Evolutionary conservation across 2,113 vertebrate genomes (phyloP).

Genomic region (Stigmatopora argus): DNA sequence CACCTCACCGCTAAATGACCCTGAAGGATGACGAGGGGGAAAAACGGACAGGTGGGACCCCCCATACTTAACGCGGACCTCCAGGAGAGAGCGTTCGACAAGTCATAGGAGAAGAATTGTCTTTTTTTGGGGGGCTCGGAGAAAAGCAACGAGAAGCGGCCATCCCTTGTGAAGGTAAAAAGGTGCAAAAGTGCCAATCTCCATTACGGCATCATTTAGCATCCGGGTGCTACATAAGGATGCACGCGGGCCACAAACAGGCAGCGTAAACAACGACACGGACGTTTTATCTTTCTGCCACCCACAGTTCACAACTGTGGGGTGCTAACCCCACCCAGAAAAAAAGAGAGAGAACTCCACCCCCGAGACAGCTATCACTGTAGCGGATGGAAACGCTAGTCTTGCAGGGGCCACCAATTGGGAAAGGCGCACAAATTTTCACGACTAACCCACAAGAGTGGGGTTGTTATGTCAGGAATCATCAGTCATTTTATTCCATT

Average conservation of each 20-base stretch:
- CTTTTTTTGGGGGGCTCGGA: background rate
- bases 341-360: too few relatives aligned
- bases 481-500: too few relatives aligned
- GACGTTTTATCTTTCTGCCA: constrained; percentile 66
- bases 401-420: too few relatives aligned
- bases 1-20: constrained; percentile 57
- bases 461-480: too few relatives aligned
- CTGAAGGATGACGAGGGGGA: background rate
- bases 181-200: constrained; percentile 7
- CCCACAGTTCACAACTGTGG: constrained; percentile 63
- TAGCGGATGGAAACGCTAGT: too few relatives aligned
- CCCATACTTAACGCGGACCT: constrained; percentile 53
- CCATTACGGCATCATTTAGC: constrained; percentile 35
- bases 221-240: constrained; percentile 42
- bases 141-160: background rate
- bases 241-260: constrained; percentile 61
- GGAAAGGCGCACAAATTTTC: too few relatives aligned
- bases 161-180: background rate
- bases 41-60: constrained; percentile 63
- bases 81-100: constrained; percentile 33
- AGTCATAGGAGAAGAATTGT: background rate
- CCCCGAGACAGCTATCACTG: too few relatives aligned
- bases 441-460: too few relatives aligned
- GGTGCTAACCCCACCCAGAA: constrained; percentile 30
- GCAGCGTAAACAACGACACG: constrained; percentile 60